Percentiles rank a stretch among this genome's conserved stretches.
These are phyloP conservation scores for Sander vitreus DNA, from an alignment of 2,113 vertebrate species.

Conservation along the genomic window DNA sequence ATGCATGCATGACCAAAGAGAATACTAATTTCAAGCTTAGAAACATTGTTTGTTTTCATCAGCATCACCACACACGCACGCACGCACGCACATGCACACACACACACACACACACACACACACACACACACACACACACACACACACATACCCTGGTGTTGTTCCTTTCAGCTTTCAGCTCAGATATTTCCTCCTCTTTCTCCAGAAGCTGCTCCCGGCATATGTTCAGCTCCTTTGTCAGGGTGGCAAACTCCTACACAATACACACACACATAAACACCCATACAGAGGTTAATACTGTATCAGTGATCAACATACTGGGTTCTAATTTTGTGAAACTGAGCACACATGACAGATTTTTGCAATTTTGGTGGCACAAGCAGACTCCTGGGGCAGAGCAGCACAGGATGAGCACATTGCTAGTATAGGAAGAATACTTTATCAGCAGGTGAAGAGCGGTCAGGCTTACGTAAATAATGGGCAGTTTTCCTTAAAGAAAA, in stretches of 20 bases:
- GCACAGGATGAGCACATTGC: neutral
- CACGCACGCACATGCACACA: conserved; percentile 28
- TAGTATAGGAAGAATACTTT: conserved; percentile 1
- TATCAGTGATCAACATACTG: conserved; percentile 22
- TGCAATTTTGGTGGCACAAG: conserved; percentile 9
- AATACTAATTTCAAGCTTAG: conserved; percentile 46
- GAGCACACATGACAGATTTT: neutral
- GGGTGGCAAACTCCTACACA: conserved; percentile 94
- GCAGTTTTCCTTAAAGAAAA: conserved; percentile 15
- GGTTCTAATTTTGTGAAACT: conserved; percentile 3
- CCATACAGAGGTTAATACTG: conserved; percentile 46
- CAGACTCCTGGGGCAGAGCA: neutral
- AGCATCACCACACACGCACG: conserved; percentile 1
- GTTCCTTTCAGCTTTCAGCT: conserved; percentile 97
- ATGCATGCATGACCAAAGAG: conserved; percentile 52
- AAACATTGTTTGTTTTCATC: conserved; percentile 51
- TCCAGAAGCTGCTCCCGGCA: conserved; percentile 97
- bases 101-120: conserved; percentile 21
- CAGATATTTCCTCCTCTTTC: conserved; percentile 97
- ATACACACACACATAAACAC: conserved; percentile 51
- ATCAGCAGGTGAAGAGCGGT: conserved; percentile 33
- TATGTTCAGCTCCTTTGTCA: conserved; percentile 95
- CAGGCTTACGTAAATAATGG: conserved; percentile 18
- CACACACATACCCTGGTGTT: conserved; percentile 91
- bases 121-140: conserved; percentile 23